Percentiles rank a stretch among this genome's conserved stretches.
phyloP scores from a whole-genome alignment of 2,797 vertebrate species.

The Peromyscus melanophrys region DNA sequence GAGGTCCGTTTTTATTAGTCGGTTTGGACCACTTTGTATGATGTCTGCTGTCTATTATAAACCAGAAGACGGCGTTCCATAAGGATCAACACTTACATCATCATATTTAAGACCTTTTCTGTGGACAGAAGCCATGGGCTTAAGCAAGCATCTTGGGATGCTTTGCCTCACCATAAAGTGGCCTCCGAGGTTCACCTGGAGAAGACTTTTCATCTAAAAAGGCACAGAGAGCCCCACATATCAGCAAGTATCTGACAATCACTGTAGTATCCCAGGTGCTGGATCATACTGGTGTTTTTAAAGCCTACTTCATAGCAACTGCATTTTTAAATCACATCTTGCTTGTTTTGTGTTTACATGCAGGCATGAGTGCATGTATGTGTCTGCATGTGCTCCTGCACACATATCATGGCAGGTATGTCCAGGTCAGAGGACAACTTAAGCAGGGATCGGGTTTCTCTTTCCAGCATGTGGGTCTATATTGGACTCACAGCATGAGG shows the following conservation, averaged over 20 bases:
- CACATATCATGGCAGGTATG: too few relatives aligned
- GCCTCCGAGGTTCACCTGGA: neutral
- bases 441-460: too few relatives aligned
- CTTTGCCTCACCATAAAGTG: neutral
- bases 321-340: neutral
- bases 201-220: neutral
- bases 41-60: neutral
- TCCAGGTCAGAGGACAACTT: neutral
- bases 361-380: neutral
- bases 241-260: neutral
- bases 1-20: neutral
- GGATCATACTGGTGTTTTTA: neutral
- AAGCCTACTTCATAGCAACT: neutral
- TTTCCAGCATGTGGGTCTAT: too few relatives aligned
- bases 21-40: neutral
- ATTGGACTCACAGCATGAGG: neutral
- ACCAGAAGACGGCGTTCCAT: neutral
- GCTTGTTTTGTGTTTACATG: neutral
- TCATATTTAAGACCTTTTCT: neutral
- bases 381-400: neutral
- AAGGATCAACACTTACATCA: neutral
- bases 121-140: neutral
- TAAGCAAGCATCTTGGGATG: neutral
- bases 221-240: neutral
- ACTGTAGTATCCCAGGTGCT: neutral